phyloP scores from a whole-genome alignment of 2,113 vertebrate genomes.

The Uria lomvia region DNA sequence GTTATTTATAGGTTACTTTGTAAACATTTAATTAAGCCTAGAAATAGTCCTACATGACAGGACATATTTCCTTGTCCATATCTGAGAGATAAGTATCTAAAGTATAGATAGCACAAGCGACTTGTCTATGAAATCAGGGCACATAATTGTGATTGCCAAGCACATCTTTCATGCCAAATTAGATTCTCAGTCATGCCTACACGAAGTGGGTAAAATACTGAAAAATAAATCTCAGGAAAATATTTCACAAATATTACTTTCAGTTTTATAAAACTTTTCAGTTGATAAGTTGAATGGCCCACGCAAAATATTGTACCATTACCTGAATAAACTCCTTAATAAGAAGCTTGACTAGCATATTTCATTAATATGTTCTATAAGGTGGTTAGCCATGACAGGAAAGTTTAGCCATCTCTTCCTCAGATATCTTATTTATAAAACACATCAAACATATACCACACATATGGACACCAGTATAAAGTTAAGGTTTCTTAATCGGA shows the following conservation, averaged over 20 bases:
- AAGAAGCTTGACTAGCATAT: not conserved
- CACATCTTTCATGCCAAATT: not conserved
- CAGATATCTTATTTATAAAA: not conserved
- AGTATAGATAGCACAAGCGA: not conserved
- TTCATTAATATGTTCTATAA: not conserved
- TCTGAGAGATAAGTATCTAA: not conserved
- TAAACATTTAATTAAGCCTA: conserved; percentile 34
- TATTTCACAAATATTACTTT: not conserved
- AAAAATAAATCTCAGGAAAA: not conserved
- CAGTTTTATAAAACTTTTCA: not conserved
- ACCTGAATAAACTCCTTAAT: not conserved
- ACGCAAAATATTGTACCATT: not conserved
- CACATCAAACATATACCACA: not conserved
- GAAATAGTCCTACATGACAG: not conserved
- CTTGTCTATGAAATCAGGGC: not conserved
- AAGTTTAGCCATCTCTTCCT: not conserved
- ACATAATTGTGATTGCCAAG: not conserved
- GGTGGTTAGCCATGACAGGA: not conserved
- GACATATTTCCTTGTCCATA: not conserved
- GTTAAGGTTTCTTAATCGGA: not conserved
- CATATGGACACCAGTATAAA: not conserved
- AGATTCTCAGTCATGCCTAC: not conserved
- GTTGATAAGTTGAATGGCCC: not conserved
- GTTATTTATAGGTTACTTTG: not conserved
- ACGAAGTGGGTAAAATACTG: not conserved